Evolutionary conservation across 2,797 vertebrate species (phyloP), one percentile per base, ranked within the genome.

Genomic region (Masticophis lateralis): DNA sequence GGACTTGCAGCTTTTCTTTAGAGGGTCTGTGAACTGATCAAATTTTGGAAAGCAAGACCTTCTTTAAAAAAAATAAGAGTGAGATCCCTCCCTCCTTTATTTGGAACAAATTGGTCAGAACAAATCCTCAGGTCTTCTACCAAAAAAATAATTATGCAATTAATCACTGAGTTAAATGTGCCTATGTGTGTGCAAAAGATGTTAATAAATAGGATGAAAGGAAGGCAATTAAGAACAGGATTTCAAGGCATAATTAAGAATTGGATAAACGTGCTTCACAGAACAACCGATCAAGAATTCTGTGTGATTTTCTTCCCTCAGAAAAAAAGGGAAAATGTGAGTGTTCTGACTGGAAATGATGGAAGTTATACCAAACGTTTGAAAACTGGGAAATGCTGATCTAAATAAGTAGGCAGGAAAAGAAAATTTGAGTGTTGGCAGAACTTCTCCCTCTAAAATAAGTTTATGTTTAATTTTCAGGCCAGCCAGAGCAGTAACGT

Each of bases 401-500:
- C 0, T 51, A 0, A 92, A 53, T 59, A 91, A 60, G 47, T 69
- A 55, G 2, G 16, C 51, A n/a, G 74, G 16, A 22, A 56, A 59
- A 32, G 27, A 37, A 92, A 92, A 94, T 91, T 47, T 79, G 0
- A 61, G 20, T 0, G 0, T 93, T 43, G 2, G 0, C 69, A 1
- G 91, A 95, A 96, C 95, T 96, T 69, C 94, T 96, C 91, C 92
- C 69, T 92, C 96, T 96, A 97, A 96, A 95, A 87, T 96, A 91
- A 95, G 97, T 97, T 96, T 98, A 13, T 91, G 87, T 94, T 95
- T 96, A 96, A 94, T 97, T 97, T 95, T 97, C 97, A 99, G 99
- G 97, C 98, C 98, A 92, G 95, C 97, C 86, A 98, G 98, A 97
- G 98, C 98, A 20, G 98, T 99, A 97, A 98, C 98, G 94, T 98